phyloP scores from a whole-genome alignment of 2,888 invertebrate species.

The Calliscelio sp. region DNA sequence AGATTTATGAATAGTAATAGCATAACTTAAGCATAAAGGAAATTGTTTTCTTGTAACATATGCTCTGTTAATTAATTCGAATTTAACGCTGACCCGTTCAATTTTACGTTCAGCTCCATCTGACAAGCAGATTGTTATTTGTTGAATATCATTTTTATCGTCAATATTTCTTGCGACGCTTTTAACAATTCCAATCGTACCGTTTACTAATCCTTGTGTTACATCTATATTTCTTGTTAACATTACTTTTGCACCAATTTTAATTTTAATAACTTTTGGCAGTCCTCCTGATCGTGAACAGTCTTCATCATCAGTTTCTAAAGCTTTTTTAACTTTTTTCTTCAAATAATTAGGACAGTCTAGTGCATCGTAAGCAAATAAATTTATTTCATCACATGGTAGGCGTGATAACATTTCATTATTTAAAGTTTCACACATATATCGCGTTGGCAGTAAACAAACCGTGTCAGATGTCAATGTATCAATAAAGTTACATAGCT shows the following conservation, averaged over 20 bases:
- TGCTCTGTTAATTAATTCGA: slow-evolving; percentile 60
- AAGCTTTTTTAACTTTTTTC: slow-evolving; percentile 39
- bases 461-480: slow-evolving; percentile 52
- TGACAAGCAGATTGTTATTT: slow-evolving; percentile 2
- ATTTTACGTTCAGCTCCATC: slow-evolving; percentile 63
- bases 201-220: slow-evolving; percentile 76
- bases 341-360: slow-evolving; percentile 68
- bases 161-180: slow-evolving; percentile 4
- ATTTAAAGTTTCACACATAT: slow-evolving; percentile 69
- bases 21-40: slow-evolving; percentile 47
- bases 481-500: slow-evolving; percentile 32
- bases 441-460: slow-evolving; percentile 77
- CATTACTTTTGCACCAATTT: slow-evolving; percentile 41
- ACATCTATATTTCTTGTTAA: slow-evolving; percentile 62
- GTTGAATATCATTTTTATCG: slow-evolving; percentile 19
- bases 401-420: slow-evolving; percentile 25
- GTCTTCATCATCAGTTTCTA: too few relatives aligned
- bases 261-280: slow-evolving; percentile 23
- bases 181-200: slow-evolving; percentile 73
- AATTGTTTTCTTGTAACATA: slow-evolving; percentile 45
- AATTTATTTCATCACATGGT: slow-evolving; percentile 28
- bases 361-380: slow-evolving; percentile 63
- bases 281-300: background rate
- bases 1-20: slow-evolving; percentile 66
- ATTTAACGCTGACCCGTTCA: slow-evolving; percentile 73